Base-by-base conservation (phyloP, 2,888 invertebrate genomes). In the Andrena chrysosceles region DNA sequence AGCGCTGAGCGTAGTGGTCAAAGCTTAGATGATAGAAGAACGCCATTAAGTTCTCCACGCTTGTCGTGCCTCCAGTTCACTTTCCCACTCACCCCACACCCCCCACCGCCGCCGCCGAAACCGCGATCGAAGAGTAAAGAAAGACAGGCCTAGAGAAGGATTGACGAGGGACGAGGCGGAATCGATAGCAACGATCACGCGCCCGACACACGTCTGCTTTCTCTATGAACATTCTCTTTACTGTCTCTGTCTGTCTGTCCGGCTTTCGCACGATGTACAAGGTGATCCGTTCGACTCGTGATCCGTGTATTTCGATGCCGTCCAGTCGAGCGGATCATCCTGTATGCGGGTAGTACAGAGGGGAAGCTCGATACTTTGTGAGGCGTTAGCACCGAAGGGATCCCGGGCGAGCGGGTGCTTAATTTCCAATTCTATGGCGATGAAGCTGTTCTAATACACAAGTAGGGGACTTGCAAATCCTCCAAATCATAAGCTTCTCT, bases 21-120 rank as follows among this genome's bases (percentile, higher is more conserved):
- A 42, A 33, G 56, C 33, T 67, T 81, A 64, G 82, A 79, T 72
- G 60, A 81, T 80, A 80, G 80, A 81, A 68, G 67, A 81, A 62
- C 56, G 56, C 48, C 80, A 72, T 80, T 54, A 52, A 77, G 60
- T 56, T 35, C 8, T n/a, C 52, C 62, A 64, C 54, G 49, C 49
- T 68, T 71, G 20, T 77, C 79, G 69, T 77, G 71, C 20, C 64
- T 33, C 54, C 72, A 56, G 67, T 71, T 79, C 70, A 31, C 68
- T 66, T 8, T 8, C 54, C 23, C 63, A 13, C 35, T 35, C 26
- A 48, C 49, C 5, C 33, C 48, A 29, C 6, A 8, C 20, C 31
- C n/a, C 7, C 23, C 16, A n/a, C 23, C 29, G 2, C 48, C 76
- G 20, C 62, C 8, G 5, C 33, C 31, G 20, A 26, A 35, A 13